Base-by-base conservation (phyloP, 2,113 vertebrate genomes). In the Oreotrochilus melanogaster region DNA sequence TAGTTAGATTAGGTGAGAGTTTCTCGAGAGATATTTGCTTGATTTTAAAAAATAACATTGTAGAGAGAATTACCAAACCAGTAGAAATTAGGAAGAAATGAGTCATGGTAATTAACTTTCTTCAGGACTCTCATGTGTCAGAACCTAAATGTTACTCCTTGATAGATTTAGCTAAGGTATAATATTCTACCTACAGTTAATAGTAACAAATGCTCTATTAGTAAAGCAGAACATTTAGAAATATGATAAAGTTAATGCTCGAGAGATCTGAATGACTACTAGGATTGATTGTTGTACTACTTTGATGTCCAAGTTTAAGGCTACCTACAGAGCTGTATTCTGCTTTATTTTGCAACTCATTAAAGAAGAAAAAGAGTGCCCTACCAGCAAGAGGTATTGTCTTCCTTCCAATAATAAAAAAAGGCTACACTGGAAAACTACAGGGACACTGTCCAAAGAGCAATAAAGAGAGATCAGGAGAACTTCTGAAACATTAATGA, bases 401-500 rank as follows among this genome's bases (percentile, higher is more conserved):
- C 73, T 97, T 96, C 73, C 86, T 92, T 82, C 45, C 71, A 92
- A 61, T 83, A 91, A 93, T 96, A 92, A 97, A 97, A 89, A 84
- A 73, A 93, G 54, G 54, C 35, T 97, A 93, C 18, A 57, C 56
- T 94, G 91, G 86, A 97, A 97, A 94, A 87, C 80, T 91, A 75
- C 89, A 82, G 92, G 89, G 62, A 95, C 64, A 56, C 60, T 92
- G 92, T 93, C 96, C 93, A 97, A 97, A 90, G 86, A 93, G 35
- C 66, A 85, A 72, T 92, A 93, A 96, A 86, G 47, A 92, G 62
- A 54, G 75, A 94, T 56, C 72, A 86, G 56, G 65, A 96, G 56
- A 96, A 96, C 88, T 97, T 96, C 92, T 97, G 88, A 97, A 97
- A 97, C 95, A 78, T 98, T 97, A 97, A 96, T 93, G 95, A 95